Evolutionary conservation across 2,888 invertebrate species (phyloP), one percentile per base, ranked within the genome.

Genomic region (Hoplodrina blanda): DNA sequence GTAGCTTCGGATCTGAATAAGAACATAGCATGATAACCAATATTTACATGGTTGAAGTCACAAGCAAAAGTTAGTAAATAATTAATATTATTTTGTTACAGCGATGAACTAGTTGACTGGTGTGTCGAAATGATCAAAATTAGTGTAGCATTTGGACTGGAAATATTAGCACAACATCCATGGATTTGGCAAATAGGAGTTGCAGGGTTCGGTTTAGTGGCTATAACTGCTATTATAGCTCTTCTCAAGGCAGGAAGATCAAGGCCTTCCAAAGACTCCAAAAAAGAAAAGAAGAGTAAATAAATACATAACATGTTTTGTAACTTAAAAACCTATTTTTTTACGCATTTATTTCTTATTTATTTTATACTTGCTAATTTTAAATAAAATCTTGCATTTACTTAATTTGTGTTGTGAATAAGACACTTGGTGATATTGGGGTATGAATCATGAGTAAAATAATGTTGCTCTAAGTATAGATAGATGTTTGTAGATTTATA

Each of bases 171-270:
- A 2, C 88, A 91, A 81, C 87, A 96, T 85, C 96, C 96, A 15
- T 96, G 95, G 95, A 91, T 96, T 56, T 96, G 96, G 96, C 95
- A 95, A 85, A 94, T 95, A 66, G 95, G 95, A 30, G 84, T 90
- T 0, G 91, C 90, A 46, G 96, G 96, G n/a, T 96, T 96, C 77
- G 94, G 96, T 5, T 87, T 96, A 41, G 96, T 96, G 0, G 95
- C 91, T 7, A 83, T 96, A 17, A 96, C 96, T 52, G 95, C 96
- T 15, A 85, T 96, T 4, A 96, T 96, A 76, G 96, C 96, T 2
- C 84, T 96, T 17, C 72, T 95, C 17, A 96, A 96, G 85, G 96
- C 96, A 7, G 92, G 95, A 60, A 89, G 89, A 68, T 84, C 93
- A 13, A 92, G 90, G 78, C 91, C 94, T 19, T 74, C 86, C 0